phyloP scores from a whole-genome alignment of 2,797 vertebrate genomes.

The Rhyacichthys aspro region DNA sequence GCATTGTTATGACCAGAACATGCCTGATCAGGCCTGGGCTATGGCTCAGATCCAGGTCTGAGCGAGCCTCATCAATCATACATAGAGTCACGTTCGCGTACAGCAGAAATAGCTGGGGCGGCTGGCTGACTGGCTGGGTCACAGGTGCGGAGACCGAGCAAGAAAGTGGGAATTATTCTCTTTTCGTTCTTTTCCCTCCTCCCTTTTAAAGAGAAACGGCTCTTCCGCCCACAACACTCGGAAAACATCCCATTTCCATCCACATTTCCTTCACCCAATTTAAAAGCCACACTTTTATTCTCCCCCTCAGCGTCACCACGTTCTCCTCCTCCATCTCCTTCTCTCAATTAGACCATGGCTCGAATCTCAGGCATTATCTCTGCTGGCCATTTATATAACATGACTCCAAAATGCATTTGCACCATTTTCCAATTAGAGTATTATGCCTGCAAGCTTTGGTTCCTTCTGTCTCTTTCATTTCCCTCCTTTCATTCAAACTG shows the following conservation, averaged over 20 bases:
- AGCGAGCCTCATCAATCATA: conserved; percentile 75
- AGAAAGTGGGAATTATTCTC: conserved; percentile 71
- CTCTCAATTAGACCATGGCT: conserved; percentile 76
- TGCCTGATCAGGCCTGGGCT: conserved; percentile 69
- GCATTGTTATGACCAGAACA: conserved; percentile 78
- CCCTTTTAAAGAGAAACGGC: conserved; percentile 61
- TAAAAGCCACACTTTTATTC: conserved; percentile 68
- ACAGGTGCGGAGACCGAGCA: conserved; percentile 71
- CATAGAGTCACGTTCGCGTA: conserved; percentile 44
- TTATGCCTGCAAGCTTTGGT: conserved; percentile 72
- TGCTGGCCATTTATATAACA: conserved; percentile 77
- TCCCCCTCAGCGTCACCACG: conserved; percentile 53
- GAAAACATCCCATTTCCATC: conserved; percentile 74
- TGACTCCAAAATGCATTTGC: conserved; percentile 77
- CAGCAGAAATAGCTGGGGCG: conserved; percentile 45
- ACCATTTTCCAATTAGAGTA: conserved; percentile 80
- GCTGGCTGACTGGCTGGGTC: conserved; percentile 64
- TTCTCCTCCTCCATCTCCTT: conserved; percentile 60
- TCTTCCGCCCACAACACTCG: conserved; percentile 46
- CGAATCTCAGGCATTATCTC: conserved; percentile 73
- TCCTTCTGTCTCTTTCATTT: conserved; percentile 64
- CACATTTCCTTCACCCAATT: conserved; percentile 70
- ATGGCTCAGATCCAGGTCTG: conserved; percentile 67
- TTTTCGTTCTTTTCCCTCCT: conserved; percentile 34
- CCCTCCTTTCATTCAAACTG: conserved; percentile 65